Evolutionary conservation across 2,888 invertebrate genomes (phyloP).

Genomic region (Thecophora atra): DNA sequence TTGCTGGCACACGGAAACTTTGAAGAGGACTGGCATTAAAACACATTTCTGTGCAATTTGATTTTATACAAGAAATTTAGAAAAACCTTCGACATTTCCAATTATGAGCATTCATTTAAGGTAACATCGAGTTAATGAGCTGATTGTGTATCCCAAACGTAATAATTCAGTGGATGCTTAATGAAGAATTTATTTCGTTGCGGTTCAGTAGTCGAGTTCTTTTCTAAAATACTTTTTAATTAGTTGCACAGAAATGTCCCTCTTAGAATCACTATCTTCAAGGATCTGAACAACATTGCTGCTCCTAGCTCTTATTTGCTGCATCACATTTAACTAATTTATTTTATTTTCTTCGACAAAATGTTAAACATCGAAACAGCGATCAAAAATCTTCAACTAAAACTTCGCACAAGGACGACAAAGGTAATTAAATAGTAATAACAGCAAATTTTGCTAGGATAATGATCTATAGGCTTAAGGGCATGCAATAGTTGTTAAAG

Average conservation of each 20-base stretch:
- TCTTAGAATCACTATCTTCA: conserved; percentile 7
- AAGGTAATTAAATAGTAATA: conserved; percentile 61
- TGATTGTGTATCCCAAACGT: background rate
- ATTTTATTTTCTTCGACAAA: conserved; percentile 26
- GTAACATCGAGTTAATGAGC: no score
- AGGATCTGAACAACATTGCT: background rate
- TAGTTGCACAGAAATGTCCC: conserved; percentile 6
- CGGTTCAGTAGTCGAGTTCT: background rate
- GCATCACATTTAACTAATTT: conserved; percentile 26
- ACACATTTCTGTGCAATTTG: conserved; percentile 18
- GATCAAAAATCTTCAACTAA: conserved; percentile 58
- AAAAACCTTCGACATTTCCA: background rate
- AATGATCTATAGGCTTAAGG: background rate
- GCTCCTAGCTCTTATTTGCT: background rate
- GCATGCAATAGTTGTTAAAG: conserved; percentile 24
- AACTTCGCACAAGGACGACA: conserved; percentile 63
- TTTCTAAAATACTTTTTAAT: conserved; percentile 17
- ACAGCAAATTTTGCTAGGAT: conserved; percentile 22
- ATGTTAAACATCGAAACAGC: conserved; percentile 44
- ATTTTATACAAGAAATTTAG: conserved; percentile 6
- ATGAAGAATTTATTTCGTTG: no score
- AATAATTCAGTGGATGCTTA: no score
- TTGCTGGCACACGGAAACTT: background rate
- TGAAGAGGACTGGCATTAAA: background rate
- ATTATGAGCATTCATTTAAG: background rate